Base-by-base conservation (phyloP, 2,113 vertebrate species). In the Parotia lawesii region DNA sequence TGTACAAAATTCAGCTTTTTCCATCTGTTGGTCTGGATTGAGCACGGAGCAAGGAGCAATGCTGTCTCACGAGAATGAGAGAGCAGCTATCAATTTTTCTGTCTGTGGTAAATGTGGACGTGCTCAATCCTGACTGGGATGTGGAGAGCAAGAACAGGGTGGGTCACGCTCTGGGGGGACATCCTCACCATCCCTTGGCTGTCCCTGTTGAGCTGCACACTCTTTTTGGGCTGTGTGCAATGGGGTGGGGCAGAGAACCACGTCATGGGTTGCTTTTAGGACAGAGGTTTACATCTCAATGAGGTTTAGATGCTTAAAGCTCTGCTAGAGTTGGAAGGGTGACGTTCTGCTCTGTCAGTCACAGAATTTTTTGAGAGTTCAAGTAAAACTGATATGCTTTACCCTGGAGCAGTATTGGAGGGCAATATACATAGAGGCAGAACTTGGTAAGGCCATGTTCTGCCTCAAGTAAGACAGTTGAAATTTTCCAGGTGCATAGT, bases 151-250 rank as follows among this genome's bases (percentile, higher is more conserved):
- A 75, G 20, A 50, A 18, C 1, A 4, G 5, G 13, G 5, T 35
- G 37, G 1, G 0, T 27, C 76, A 57, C 0, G 1, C 8, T 21
- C 10, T 2, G 1, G 2, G 9, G 14, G 8, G 2, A 40, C 19
- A 61, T 31, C 47, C 21, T 67, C n/a, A 53, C 47, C 17, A 35
- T n/a, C 11, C 14, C 5, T 18, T 35, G 33, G 18, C 20, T 37
- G 18, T 6, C 40, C 20, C 9, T n/a, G 47, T 15, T 70, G 27
- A 82, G 2, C 8, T 82, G 50, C 16, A 53, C 24, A 9, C 15
- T 54, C 21, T 48, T 62, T 70, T 45, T 75, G 8, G 4, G 21
- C 66, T 88, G 24, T 25, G 8, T 66, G 18, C 15, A 44, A 35
- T 17, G 12, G 15, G 6, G 4, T 65, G 56, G 9, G 20, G 5